Evolutionary conservation across 30 jellyfish, hydroid and myxozoan genomes (phyloP).

Genomic region (Clytia hemisphaerica): DNA sequence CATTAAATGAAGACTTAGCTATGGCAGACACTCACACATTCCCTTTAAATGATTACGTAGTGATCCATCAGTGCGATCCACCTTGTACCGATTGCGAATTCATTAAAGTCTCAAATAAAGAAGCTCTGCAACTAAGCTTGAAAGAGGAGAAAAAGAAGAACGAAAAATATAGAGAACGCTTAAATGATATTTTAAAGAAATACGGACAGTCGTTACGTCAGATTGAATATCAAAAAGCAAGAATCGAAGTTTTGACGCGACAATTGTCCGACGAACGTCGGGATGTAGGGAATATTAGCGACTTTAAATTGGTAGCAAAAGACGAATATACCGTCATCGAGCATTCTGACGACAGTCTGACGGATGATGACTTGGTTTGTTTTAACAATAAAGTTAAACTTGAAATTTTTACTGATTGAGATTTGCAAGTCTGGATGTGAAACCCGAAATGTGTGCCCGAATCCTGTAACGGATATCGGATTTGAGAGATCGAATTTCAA

Average conservation of each 20-base stretch:
- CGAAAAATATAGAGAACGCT: conserved; percentile 20
- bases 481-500: too few relatives aligned
- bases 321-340: conserved; percentile 4
- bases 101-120: conserved; percentile 16
- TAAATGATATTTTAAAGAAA: conserved; percentile 2
- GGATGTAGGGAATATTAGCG: not conserved
- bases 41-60: conserved; percentile 27
- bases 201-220: conserved; percentile 24
- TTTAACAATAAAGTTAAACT: conserved; percentile 2
- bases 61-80: conserved; percentile 21
- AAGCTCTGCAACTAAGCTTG: conserved; percentile 15
- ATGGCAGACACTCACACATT: too few relatives aligned
- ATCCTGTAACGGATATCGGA: too few relatives aligned
- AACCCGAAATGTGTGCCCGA: too few relatives aligned
- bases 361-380: conserved; percentile 15
- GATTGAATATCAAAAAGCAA: not conserved
- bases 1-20: too few relatives aligned
- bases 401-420: conserved; percentile 16
- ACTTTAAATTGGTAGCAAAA: too few relatives aligned
- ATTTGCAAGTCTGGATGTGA: too few relatives aligned
- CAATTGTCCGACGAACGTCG: conserved; percentile 14
- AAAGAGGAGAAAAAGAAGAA: conserved; percentile 11
- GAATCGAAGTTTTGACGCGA: not conserved
- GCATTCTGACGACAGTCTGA: not conserved
- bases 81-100: conserved; percentile 33